phyloP scores from a whole-genome alignment of 2,888 invertebrate species.

The Emmelina monodactyla region DNA sequence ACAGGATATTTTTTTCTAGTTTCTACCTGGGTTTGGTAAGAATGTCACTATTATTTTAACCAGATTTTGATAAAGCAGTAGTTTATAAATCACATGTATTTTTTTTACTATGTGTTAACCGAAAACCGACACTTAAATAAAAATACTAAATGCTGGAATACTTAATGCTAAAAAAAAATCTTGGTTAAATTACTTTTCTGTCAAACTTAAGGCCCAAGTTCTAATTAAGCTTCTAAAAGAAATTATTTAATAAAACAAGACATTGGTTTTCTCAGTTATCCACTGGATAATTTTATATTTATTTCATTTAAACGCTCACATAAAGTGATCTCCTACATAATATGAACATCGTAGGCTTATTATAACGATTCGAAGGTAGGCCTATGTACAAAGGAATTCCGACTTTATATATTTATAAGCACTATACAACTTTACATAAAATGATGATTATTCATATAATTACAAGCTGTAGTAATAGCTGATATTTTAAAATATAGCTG shows the following conservation, averaged over 20 bases:
- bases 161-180: too few species aligned
- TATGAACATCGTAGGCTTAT: conserved; percentile 59
- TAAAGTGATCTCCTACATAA: conserved; percentile 52
- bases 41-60: too few species aligned
- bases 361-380: conserved; percentile 45
- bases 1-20: too few species aligned
- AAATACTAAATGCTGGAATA: too few species aligned
- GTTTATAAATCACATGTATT: too few species aligned
- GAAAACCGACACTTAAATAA: too few species aligned
- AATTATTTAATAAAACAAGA: conserved; percentile 39
- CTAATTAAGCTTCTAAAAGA: conserved; percentile 1
- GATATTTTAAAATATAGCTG: not conserved
- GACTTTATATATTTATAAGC: conserved; percentile 42
- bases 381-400: conserved; percentile 51
- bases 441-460: conserved; percentile 22
- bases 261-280: conserved; percentile 54
- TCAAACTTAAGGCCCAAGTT: not conserved
- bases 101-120: too few species aligned
- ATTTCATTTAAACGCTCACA: conserved; percentile 51
- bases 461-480: conserved; percentile 25
- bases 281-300: conserved; percentile 52
- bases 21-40: too few species aligned
- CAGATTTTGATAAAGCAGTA: too few species aligned
- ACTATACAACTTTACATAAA: conserved; percentile 56
- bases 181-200: too few species aligned